Evolutionary conservation across 2,797 vertebrate genomes (phyloP).

Genomic region (Hypotaenidia philippensis): DNA sequence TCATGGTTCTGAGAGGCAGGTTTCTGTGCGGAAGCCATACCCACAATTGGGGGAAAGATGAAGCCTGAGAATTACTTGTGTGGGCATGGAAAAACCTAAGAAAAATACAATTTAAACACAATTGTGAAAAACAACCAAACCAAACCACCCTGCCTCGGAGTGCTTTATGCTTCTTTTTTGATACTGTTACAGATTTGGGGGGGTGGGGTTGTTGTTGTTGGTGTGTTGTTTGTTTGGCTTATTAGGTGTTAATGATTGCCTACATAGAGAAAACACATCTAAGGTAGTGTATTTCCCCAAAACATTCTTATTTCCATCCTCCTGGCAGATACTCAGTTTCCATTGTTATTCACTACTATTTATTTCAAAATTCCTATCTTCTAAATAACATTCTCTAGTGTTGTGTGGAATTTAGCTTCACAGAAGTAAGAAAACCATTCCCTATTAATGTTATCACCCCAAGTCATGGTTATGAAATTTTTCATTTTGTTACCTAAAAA

Average conservation of each 20-base stretch:
- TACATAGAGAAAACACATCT: not conserved
- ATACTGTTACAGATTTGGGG: not conserved
- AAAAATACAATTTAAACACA: not conserved
- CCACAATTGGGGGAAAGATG: not conserved
- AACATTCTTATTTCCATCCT: not conserved
- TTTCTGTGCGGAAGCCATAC: not conserved
- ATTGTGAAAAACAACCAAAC: not conserved
- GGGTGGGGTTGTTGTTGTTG: accelerated
- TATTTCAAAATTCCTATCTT: not conserved
- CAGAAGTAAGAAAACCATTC: not conserved
- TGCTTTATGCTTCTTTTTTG: not conserved
- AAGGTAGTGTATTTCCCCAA: not conserved
- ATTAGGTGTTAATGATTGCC: not conserved
- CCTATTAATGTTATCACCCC: not conserved
- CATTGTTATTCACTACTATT: not conserved
- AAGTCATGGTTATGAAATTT: not conserved
- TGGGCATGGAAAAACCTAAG: not conserved
- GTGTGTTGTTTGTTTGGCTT: accelerated
- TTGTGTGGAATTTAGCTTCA: not conserved
- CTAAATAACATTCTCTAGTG: not conserved
- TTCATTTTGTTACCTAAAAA: not conserved
- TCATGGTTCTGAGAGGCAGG: not conserved
- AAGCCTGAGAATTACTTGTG: not conserved
- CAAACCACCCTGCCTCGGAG: not conserved
- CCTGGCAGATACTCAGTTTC: not conserved